A percentile compares a stretch with the other conserved stretches of the same genome.
Conservation (phyloP, 2,113 vertebrate genomes). For the Catharus minimus region DNA sequence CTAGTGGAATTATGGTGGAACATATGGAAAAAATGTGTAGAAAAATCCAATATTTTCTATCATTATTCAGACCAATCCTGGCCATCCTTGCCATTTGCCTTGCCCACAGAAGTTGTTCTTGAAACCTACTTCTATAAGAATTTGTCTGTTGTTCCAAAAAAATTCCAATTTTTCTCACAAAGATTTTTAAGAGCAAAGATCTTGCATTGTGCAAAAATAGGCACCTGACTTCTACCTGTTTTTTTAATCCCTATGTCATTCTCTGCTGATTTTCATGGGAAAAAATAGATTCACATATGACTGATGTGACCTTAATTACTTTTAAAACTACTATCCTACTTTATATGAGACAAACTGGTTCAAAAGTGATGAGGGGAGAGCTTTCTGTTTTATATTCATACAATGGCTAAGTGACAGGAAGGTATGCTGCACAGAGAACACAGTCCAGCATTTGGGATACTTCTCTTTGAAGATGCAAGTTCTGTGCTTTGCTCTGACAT, state of each 20-base stretch:
- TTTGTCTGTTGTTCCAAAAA: not conserved
- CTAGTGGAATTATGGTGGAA: not conserved
- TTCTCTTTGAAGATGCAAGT: not conserved
- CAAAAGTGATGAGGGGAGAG: not conserved
- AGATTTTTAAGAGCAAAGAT: not conserved
- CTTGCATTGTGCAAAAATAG: not conserved
- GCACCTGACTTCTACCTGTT: not conserved
- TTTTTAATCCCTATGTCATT: not conserved
- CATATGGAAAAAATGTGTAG: not conserved
- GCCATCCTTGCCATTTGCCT: not conserved
- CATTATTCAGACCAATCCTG: not conserved
- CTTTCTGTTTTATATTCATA: not conserved
- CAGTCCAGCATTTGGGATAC: not conserved
- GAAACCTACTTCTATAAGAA: not conserved
- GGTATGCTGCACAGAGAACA: not conserved
- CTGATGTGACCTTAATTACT: not conserved
- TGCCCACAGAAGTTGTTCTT: not conserved
- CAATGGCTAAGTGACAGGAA: not conserved
- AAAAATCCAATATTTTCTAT: not conserved
- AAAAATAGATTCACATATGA: not conserved
- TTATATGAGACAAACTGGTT: not conserved
- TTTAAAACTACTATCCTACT: not conserved
- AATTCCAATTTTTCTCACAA: accelerated
- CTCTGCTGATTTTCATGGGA: not conserved
- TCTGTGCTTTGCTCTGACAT: not conserved